phyloP scores from a whole-genome alignment of 2,113 vertebrate species.

The Apaloderma vittatum region DNA sequence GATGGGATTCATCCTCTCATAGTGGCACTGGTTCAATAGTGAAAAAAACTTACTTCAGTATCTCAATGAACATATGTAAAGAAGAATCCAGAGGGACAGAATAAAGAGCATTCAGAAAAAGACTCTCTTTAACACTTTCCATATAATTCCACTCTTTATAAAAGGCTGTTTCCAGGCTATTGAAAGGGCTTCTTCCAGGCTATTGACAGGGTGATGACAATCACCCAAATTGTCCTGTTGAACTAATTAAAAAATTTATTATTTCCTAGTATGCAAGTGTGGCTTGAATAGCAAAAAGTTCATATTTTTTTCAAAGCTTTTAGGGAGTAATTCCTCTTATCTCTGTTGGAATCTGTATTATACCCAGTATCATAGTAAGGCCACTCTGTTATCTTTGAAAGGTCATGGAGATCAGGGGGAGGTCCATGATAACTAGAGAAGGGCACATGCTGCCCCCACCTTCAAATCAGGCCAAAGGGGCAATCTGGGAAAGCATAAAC shows the following conservation, averaged over 20 bases:
- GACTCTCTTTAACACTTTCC: conserved; percentile 56
- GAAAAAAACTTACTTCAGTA: conserved; percentile 59
- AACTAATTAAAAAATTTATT: conserved; percentile 66
- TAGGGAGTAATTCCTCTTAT: not conserved
- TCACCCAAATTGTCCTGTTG: conserved; percentile 34
- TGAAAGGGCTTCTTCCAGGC: conserved; percentile 60
- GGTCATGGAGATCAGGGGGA: not conserved
- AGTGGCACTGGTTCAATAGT: conserved; percentile 29
- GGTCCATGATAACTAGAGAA: not conserved
- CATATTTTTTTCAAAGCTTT: conserved; percentile 38
- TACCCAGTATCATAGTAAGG: not conserved
- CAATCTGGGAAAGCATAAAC: not conserved
- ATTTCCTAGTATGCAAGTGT: conserved; percentile 24
- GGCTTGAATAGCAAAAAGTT: conserved; percentile 4
- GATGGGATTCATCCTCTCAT: conserved; percentile 56
- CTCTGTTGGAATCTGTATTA: not conserved
- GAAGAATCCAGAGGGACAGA: conserved; percentile 39
- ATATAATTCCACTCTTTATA: conserved; percentile 60
- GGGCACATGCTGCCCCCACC: not conserved
- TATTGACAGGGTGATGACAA: conserved; percentile 52
- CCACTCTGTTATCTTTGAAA: not conserved
- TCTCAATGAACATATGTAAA: conserved; percentile 36
- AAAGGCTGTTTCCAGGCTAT: conserved; percentile 60
- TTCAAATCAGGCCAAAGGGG: not conserved
- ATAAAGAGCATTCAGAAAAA: conserved; percentile 62